Conservation (phyloP, 2,797 vertebrate species). For the Leucoraja ocellata region DNA sequence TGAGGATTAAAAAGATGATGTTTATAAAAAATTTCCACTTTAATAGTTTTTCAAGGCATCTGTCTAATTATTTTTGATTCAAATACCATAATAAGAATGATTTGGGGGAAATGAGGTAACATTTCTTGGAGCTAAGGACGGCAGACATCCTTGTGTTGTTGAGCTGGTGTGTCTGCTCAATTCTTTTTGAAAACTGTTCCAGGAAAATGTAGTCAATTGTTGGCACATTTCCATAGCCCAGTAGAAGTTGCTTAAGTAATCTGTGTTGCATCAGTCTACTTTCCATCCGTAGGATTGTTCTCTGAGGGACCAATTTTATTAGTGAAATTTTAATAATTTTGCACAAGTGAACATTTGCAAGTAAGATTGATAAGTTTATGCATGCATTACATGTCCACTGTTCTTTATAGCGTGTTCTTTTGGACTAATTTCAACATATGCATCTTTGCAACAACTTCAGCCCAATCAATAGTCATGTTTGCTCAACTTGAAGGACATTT, state of each 20-base stretch:
- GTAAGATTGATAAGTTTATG: not conserved
- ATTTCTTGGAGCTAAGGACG: not conserved
- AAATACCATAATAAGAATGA: too few species aligned
- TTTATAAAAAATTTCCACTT: not conserved
- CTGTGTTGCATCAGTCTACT: not conserved
- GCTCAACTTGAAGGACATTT: not conserved
- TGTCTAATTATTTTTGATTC: not conserved
- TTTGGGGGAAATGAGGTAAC: not conserved
- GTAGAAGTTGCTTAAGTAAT: not conserved
- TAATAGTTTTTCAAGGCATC: not conserved
- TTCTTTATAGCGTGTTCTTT: not conserved
- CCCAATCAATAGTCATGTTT: not conserved
- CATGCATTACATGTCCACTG: not conserved
- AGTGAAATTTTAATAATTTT: not conserved
- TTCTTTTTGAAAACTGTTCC: conserved; percentile 21
- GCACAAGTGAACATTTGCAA: not conserved
- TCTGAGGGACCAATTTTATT: not conserved
- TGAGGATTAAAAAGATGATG: not conserved
- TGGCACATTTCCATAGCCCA: conserved; percentile 4
- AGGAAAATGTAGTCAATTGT: not conserved
- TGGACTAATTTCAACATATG: not conserved
- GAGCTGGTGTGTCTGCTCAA: not conserved
- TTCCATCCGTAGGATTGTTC: not conserved
- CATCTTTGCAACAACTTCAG: not conserved
- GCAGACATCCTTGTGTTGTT: not conserved